Base-by-base conservation (phyloP, 2,113 vertebrate genomes). In the Phalacrocorax carbo region DNA sequence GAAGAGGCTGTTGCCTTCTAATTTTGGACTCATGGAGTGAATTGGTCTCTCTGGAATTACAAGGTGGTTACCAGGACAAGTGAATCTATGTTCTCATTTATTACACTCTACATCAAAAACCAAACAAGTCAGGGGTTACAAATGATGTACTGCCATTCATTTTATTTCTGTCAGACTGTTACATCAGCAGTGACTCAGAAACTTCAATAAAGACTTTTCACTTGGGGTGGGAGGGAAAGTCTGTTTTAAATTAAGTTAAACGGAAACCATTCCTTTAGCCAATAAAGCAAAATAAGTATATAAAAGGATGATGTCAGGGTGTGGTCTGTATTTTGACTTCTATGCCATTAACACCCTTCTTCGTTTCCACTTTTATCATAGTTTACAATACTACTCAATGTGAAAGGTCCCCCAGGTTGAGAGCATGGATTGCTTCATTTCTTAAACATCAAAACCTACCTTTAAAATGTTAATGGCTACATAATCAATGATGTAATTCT, bases 231-330 rank as follows among this genome's bases (percentile, higher is more conserved):
- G 34, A 15, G 7, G 58, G 55, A 88, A 92, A 57, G 32, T 52
- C 82, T 94, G 87, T 19, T 96, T 95, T 75, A 83, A 88, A 88
- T 95, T 91, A 95, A 88, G 42, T 82, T 72, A 69, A 96, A 94
- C 84, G 61, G 54, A 94, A 96, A 90, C 25, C 30, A 15, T 8
- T 93, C 34, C 36, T 68, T 85, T 60, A 65, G 58, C 54, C 61
- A 90, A 75, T 76, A 86, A 91, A 91, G 40, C 42, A 85, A 95
- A 93, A 90, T 44, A 18, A 82, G 19, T 68, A 55, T 42, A 86
- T 77, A 61, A 94, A 87, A 91, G 46, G 7, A 90, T 66, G 51
- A 58, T 86, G 51, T 66, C 69, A 60, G 30, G 40, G 15, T 18
- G 86, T 61, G 44, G 57, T 75, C 84, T 89, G 26, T 46, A 68